Evolutionary conservation across 2,888 invertebrate genomes (phyloP), one percentile per base, ranked within the genome.

Genomic region (Epinotia brunnichana): DNA sequence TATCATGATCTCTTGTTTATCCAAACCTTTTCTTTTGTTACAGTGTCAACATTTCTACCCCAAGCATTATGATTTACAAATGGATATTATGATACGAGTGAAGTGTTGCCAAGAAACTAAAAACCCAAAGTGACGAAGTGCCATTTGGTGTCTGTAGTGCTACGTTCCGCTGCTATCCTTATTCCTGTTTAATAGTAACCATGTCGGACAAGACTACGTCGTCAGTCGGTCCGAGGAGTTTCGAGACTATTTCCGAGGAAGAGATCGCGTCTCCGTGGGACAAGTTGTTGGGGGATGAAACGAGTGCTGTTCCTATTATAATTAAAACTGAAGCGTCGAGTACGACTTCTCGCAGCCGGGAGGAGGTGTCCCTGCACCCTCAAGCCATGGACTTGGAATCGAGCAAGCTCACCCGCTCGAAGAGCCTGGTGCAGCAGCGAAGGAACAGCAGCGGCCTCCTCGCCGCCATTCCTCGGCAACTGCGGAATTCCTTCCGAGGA

Each of bases 1-100:
- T 57, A 19, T 35, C 15, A 13, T 29, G n/a, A 35, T 2, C 19
- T 35, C 5, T 29, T 53, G 15, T 19, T 29, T 48, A 19, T 56
- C 13, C 15, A 69, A 19, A 35, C 17, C 13, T 75, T 87, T 81
- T 86, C 81, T 81, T 82, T 93, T 92, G 92, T 93, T 93, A 78
- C 92, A 92, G 92, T 93, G 92, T 90, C 92, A 92, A 92, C 91
- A 92, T 92, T 92, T 93, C 90, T 92, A 91, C 84, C 93, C 93
- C 88, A 93, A 93, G 90, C 91, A 92, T 91, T 93, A 93, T 93
- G 93, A 93, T 92, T 92, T 93, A 93, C 93, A 92, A 93, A 93
- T 93, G 93, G 93, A 93, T 93, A 93, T 93, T 93, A 93, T 91
- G 92, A 93, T 93, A 90, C 87, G 93, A 91, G 93, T 93, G 92